Evolutionary conservation across 2,797 vertebrate genomes (phyloP).

Genomic region (Pseudomugil tenellus): DNA sequence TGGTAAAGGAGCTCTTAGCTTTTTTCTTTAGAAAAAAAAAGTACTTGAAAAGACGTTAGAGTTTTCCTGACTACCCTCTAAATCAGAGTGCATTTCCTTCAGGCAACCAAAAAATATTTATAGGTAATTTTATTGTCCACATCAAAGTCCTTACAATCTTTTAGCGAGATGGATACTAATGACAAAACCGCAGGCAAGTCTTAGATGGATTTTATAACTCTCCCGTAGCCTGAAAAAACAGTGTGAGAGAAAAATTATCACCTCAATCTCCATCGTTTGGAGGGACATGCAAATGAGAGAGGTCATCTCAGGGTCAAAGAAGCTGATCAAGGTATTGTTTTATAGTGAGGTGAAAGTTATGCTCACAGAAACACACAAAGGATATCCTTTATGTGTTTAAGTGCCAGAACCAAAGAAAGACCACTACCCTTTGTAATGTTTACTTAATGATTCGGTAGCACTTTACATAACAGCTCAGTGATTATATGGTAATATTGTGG

Average conservation of each 20-base stretch:
- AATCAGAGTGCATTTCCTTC: constrained; percentile 18
- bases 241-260: constrained; percentile 54
- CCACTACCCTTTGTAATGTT: background rate
- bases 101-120: constrained; percentile 19
- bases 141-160: constrained; percentile 59
- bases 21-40: background rate
- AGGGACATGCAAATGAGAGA: constrained; percentile 62
- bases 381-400: constrained; percentile 23
- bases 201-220: constrained; percentile 57
- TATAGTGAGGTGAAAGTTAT: constrained; percentile 29
- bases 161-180: constrained; percentile 67
- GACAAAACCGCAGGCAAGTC: constrained; percentile 51
- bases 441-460: no score
- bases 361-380: constrained; percentile 26
- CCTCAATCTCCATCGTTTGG: constrained; percentile 53
- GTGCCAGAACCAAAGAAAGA: background rate
- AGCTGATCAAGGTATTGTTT: constrained; percentile 38
- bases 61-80: constrained; percentile 2
- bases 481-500: no score
- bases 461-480: no score
- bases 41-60: background rate
- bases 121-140: constrained; percentile 58
- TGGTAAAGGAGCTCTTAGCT: background rate
- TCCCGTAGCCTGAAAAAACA: constrained; percentile 48
- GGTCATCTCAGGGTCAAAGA: constrained; percentile 41